Evolutionary conservation across 2,797 vertebrate genomes (phyloP).

Genomic region (Muscicapa comitata): DNA sequence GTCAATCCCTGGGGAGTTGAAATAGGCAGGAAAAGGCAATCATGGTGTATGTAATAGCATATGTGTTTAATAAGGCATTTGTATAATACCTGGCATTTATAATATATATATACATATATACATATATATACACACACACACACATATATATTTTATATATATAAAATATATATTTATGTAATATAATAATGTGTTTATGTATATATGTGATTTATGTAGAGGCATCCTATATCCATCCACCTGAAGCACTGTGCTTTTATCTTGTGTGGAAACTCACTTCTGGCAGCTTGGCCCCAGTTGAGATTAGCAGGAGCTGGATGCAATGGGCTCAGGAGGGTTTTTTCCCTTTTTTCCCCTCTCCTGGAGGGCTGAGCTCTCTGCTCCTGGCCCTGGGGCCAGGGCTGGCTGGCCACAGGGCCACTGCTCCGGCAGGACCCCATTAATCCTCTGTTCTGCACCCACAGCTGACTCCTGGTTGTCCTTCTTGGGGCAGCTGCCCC

Average conservation of each 20-base stretch:
- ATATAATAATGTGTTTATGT: not conserved
- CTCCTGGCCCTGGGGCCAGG: too few species aligned
- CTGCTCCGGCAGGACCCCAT: not conserved
- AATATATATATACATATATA: too few species aligned
- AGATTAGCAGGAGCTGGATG: not conserved
- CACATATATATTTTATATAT: too few species aligned
- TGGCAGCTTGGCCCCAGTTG: not conserved
- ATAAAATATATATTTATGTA: too few species aligned
- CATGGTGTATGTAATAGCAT: not conserved
- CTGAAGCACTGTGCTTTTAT: not conserved
- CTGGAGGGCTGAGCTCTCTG: too few species aligned
- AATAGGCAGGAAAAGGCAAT: not conserved
- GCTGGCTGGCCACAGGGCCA: not conserved
- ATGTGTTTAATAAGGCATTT: not conserved
- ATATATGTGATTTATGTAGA: not conserved
- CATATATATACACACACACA: too few species aligned
- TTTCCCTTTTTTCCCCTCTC: not conserved
- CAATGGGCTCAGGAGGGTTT: not conserved
- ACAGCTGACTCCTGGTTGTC: not conserved
- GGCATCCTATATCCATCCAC: accelerated
- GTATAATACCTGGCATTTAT: too few species aligned
- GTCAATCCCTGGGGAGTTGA: not conserved
- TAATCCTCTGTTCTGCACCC: not conserved
- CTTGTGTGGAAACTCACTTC: not conserved
- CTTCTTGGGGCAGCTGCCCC: not conserved